phyloP scores from a whole-genome alignment of 1,140 invertebrate genomes.

The Sycobia sp. region DNA sequence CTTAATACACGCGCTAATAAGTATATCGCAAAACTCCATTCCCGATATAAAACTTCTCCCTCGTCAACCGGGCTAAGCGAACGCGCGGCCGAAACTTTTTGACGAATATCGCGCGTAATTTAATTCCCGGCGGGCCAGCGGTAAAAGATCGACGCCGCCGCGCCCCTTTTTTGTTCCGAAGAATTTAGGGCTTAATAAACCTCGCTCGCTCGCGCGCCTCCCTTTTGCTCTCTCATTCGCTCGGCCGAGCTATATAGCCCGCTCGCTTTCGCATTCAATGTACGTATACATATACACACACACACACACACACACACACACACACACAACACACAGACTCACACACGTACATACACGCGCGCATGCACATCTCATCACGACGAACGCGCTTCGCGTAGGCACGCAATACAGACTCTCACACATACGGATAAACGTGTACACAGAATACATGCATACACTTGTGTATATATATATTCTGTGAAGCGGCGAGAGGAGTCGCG shows the following conservation, averaged over 20 bases:
- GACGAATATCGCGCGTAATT: constrained; percentile 20
- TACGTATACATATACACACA: not conserved
- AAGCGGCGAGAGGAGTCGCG: no score
- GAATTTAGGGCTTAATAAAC: constrained; percentile 27
- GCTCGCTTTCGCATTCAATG: not conserved
- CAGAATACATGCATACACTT: no score
- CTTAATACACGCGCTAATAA: no score
- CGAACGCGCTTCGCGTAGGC: constrained; percentile 34
- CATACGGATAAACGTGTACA: no score
- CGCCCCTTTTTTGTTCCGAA: constrained; percentile 1
- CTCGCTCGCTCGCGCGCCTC: constrained; percentile 29
- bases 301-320: not conserved
- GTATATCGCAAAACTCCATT: no score
- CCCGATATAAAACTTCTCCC: no score
- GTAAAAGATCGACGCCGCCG: constrained; percentile 9
- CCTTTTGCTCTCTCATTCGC: constrained; percentile 37
- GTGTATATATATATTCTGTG: no score
- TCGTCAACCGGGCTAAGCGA: no score
- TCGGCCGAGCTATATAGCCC: constrained; percentile 26
- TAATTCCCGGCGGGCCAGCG: constrained; percentile 1
- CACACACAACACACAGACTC: no score
- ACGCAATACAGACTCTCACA: no score
- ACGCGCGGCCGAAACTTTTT: not conserved
- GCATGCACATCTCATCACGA: no score
- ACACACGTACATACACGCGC: constrained; percentile 23